These are phyloP conservation scores for Orchestia grillus DNA, from an alignment of 1,140 invertebrate species.

Conservation along the genomic window DNA sequence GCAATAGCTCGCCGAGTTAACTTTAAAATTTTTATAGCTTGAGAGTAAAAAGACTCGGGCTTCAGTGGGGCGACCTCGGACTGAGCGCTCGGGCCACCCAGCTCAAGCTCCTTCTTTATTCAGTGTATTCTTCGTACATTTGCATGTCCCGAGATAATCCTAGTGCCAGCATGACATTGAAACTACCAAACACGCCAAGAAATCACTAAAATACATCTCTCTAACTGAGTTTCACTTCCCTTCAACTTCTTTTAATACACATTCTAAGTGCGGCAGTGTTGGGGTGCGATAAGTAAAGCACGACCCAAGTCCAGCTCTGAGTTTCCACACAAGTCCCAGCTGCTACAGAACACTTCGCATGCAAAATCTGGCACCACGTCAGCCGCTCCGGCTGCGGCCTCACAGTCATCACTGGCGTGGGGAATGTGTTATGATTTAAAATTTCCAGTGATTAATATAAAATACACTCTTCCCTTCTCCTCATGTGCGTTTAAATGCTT, in stretches of 20 bases:
- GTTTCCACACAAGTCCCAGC: not conserved
- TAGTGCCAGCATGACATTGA: conserved; percentile 44
- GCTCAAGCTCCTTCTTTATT: conserved; percentile 42
- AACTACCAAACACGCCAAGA: conserved; percentile 53
- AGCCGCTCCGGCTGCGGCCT: not conserved
- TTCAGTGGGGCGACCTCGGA: conserved; percentile 2
- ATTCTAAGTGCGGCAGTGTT: conserved; percentile 46
- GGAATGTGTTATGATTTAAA: not conserved
- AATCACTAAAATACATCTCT: conserved; percentile 48
- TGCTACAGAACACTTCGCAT: not conserved
- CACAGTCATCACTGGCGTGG: not conserved
- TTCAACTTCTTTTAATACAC: conserved; percentile 56
- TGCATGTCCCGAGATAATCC: conserved; percentile 42
- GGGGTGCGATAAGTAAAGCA: conserved; percentile 46
- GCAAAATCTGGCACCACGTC: not conserved
- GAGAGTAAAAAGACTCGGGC: not conserved
- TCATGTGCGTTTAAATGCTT: not conserved
- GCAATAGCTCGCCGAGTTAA: conserved; percentile 15
- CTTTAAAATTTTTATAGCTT: conserved; percentile 44
- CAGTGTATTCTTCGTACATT: conserved; percentile 30
- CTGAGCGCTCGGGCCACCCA: conserved; percentile 27
- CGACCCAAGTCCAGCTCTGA: not conserved
- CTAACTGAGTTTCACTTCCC: conserved; percentile 54
- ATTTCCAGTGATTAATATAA: not conserved
- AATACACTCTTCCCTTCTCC: not conserved